Base-by-base conservation (phyloP, 2,888 invertebrate genomes). In the Priapulus caudatus region DNA sequence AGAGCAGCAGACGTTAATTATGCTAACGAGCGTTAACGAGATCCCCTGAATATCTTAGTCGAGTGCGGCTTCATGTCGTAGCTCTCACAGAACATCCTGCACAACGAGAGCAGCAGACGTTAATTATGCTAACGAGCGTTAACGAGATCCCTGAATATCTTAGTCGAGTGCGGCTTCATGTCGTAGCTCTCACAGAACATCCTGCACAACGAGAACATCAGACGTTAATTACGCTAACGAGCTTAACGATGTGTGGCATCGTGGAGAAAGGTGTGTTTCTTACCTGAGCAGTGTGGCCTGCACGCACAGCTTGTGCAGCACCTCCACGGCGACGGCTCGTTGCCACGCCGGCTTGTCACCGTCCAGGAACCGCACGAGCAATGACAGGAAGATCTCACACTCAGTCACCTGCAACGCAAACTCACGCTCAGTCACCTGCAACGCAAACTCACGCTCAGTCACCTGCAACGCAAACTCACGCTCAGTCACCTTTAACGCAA, bases 351-450 rank as follows among this genome's bases (percentile, higher is more conserved):
- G 91, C 72, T 93, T 92, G 68, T 97, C 97, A 0, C 89, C 86
- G 70, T 97, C 97, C 70, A 97, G 75, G 74, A 98, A 97, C 72
- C 97, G 95, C 33, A 97, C 88, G 50, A 98, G 86, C 49, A 97
- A 75, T 0, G 95, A 93, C 45, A 98, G 76, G 73, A 98, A 97
- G 67, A 98, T 97, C 75, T 98, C 98, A 72, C 95, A 95, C 72
- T 98, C 95, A 0, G 97, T 97, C 23, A 89, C 82, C 88, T 86
- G n/a, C n/a, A n/a, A n/a, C n/a, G n/a, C n/a, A n/a, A n/a, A n/a
- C n/a, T n/a, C n/a, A n/a, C n/a, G n/a, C n/a, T n/a, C n/a, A n/a
- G n/a, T n/a, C n/a, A n/a, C n/a, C n/a, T n/a, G n/a, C n/a, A n/a
- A n/a, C 67, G 5, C 67, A 65, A 60, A 64, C n/a, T n/a, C n/a